Evolutionary conservation across 1,140 invertebrate genomes (phyloP).

Genomic region (Cryptotermes secundus): DNA sequence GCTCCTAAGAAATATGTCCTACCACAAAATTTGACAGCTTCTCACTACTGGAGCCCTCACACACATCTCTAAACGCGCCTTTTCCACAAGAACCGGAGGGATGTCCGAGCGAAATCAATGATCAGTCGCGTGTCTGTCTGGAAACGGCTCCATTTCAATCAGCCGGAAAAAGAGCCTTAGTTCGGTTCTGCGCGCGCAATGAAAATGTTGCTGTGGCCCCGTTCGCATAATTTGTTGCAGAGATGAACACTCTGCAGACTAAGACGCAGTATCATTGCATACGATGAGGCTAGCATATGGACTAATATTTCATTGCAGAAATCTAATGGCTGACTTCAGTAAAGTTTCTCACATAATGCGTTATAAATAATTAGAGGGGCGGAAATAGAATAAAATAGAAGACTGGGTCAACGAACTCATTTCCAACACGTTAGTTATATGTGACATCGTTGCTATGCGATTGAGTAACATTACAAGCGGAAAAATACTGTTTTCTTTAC

Average conservation of each 20-base stretch:
- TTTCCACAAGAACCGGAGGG: no score
- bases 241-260: not conserved
- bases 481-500: constrained; percentile 10
- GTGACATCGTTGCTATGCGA: not conserved
- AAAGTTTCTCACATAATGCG: not conserved
- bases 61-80: no score
- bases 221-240: not conserved
- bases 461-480: not conserved
- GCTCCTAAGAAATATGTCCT: no score
- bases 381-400: not conserved
- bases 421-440: not conserved
- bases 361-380: not conserved
- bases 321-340: not conserved
- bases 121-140: no score
- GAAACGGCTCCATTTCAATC: no score
- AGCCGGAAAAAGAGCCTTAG: no score
- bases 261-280: not conserved
- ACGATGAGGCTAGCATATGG: not conserved
- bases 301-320: not conserved
- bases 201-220: not conserved
- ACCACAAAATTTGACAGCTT: no score
- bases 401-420: constrained; percentile 4
- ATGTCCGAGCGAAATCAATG: no score
- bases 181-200: not conserved
- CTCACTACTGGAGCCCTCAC: no score